These are phyloP conservation scores for Sussaba pulchella DNA, from an alignment of 2,888 invertebrate species.

Conservation along the genomic window DNA sequence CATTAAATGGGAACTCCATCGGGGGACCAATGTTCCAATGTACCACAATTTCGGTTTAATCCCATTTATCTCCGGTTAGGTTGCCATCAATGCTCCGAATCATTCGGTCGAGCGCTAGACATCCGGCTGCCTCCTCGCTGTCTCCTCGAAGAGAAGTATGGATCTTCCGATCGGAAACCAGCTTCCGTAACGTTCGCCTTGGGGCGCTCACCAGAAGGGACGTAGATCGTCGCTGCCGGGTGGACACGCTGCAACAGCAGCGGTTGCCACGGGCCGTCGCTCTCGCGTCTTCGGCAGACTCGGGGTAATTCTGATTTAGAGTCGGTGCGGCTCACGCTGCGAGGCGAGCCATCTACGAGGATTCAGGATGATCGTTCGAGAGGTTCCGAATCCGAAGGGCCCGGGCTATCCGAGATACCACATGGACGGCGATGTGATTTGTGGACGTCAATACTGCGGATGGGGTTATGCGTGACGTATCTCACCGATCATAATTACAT, in stretches of 20 bases:
- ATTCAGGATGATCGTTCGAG: slow-evolving; percentile 49
- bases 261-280: slow-evolving; percentile 35
- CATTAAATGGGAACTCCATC: too few relatives aligned
- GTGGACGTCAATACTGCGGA: slow-evolving; percentile 82
- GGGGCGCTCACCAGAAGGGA: slow-evolving; percentile 30
- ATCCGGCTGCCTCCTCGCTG: slow-evolving; percentile 43
- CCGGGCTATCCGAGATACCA: slow-evolving; percentile 77
- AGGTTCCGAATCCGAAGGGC: slow-evolving; percentile 43
- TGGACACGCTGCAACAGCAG: slow-evolving; percentile 6
- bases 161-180: slow-evolving; percentile 50
- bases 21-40: neutral
- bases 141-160: slow-evolving; percentile 49
- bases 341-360: slow-evolving; percentile 43
- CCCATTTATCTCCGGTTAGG: slow-evolving; percentile 9
- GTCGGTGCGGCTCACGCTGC: slow-evolving; percentile 40
- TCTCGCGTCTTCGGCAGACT: slow-evolving; percentile 60
- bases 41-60: slow-evolving; percentile 20
- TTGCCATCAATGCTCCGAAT: slow-evolving; percentile 34
- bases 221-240: slow-evolving; percentile 10
- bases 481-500: slow-evolving; percentile 85
- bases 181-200: slow-evolving; percentile 47
- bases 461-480: slow-evolving; percentile 83
- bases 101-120: slow-evolving; percentile 50
- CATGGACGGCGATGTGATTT: slow-evolving; percentile 80
- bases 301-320: slow-evolving; percentile 66